These are phyloP conservation scores for Halcyon chelicuti DNA, from an alignment of 2,797 vertebrate genomes.

Conservation along the genomic window DNA sequence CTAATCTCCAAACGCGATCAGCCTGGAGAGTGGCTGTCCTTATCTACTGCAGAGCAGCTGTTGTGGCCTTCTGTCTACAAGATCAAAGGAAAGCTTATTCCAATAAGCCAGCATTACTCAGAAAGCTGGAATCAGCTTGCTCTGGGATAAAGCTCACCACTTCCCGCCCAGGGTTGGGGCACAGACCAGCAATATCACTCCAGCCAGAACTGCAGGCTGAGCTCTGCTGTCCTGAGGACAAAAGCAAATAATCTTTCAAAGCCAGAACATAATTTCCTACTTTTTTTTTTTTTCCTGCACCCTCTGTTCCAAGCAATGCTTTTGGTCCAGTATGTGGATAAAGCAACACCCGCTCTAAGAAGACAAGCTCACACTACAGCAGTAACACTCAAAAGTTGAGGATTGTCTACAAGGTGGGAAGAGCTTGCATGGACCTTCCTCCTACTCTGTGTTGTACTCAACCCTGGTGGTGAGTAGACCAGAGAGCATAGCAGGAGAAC, in stretches of 20 bases:
- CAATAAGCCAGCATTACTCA: not conserved
- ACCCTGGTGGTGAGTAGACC: fast-evolving
- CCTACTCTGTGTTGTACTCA: not conserved
- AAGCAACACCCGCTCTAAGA: fast-evolving
- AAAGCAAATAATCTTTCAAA: not conserved
- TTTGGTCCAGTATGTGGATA: fast-evolving
- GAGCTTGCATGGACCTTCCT: not conserved
- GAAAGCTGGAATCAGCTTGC: not conserved
- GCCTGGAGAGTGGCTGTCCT: not conserved
- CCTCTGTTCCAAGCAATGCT: not conserved
- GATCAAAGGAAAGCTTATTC: conserved; percentile 52
- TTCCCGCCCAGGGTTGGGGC: not conserved
- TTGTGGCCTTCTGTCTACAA: conserved; percentile 9
- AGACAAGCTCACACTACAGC: not conserved
- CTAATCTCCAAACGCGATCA: not conserved
- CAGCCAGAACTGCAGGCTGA: not conserved
- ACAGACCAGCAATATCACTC: not conserved
- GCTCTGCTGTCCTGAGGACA: not conserved
- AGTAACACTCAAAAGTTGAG: not conserved
- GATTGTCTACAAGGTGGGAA: not conserved
- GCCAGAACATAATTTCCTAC: not conserved
- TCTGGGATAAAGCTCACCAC: not conserved
- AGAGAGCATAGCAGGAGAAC: not conserved
- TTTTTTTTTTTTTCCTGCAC: not conserved
- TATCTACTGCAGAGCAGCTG: conserved; percentile 55